phyloP scores from a whole-genome alignment of 2,113 vertebrate species.

The Aspiorhynchus laticeps region DNA sequence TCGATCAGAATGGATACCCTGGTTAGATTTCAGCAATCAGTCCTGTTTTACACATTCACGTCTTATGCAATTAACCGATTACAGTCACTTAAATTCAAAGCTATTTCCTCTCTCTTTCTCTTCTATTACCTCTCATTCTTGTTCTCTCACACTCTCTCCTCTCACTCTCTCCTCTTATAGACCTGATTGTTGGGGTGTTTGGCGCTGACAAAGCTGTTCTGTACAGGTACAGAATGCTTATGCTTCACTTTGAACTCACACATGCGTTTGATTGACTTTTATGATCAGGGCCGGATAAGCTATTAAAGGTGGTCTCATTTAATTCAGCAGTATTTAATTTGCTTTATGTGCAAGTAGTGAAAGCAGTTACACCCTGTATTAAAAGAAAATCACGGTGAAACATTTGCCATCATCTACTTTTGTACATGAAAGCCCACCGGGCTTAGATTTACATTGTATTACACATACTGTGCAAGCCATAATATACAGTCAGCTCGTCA shows the following conservation, averaged over 20 bases:
- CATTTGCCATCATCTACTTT: neutral
- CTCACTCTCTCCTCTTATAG: conserved; percentile 65
- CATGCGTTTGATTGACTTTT: conserved; percentile 40
- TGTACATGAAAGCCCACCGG: conserved; percentile 3
- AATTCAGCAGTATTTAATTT: conserved; percentile 39
- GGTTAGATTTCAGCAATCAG: conserved; percentile 68
- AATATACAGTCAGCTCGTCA: neutral
- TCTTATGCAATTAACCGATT: neutral
- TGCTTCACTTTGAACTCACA: conserved; percentile 37
- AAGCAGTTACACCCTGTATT: neutral
- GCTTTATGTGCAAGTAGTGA: conserved; percentile 49
- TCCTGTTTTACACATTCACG: neutral
- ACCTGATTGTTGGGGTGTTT: conserved; percentile 94
- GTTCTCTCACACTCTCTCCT: neutral
- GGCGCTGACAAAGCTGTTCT: conserved; percentile 92
- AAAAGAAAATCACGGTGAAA: conserved; percentile 13
- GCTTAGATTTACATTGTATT: neutral
- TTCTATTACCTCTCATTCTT: neutral
- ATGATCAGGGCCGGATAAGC: conserved; percentile 14
- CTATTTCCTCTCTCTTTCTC: neutral
- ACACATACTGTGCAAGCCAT: neutral
- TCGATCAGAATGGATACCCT: conserved; percentile 95
- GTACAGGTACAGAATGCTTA: conserved; percentile 81
- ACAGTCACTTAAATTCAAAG: neutral
- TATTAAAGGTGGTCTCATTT: conserved; percentile 47